Conservation (phyloP, 1,140 invertebrate species). For the Probaryconus sp. region DNA sequence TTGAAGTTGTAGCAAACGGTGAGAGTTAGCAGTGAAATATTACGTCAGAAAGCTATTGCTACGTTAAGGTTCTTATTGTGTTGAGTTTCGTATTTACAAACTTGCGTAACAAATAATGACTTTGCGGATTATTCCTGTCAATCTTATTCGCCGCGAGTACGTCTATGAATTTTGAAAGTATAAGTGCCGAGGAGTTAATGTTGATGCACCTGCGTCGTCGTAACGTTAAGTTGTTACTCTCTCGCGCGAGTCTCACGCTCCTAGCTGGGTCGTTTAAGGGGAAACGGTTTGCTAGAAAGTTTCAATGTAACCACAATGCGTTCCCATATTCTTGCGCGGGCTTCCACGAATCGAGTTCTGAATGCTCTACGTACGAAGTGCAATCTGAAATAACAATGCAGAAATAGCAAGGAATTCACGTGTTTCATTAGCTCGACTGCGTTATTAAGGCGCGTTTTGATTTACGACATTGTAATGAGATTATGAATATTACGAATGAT, state of each 20-base stretch:
- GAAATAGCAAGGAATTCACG: conserved; percentile 49
- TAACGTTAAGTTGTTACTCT: conserved; percentile 54
- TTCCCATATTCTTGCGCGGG: conserved; percentile 32
- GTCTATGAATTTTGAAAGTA: conserved; percentile 47
- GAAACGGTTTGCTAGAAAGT: conserved; percentile 37
- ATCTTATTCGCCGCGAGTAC: conserved; percentile 26
- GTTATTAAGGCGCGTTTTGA: conserved; percentile 52
- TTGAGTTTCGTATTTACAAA: conserved; percentile 1
- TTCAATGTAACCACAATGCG: conserved; percentile 55
- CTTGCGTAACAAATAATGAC: conserved; percentile 35
- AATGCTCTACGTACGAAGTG: conserved; percentile 40
- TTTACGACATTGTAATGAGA: conserved; percentile 53
- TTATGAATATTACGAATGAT: conserved; percentile 59
- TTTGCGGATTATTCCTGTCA: conserved; percentile 44
- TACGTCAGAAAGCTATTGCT: not conserved
- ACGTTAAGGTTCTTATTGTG: not conserved
- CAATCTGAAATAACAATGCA: conserved; percentile 58
- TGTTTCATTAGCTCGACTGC: conserved; percentile 50
- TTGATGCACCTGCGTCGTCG: conserved; percentile 60
- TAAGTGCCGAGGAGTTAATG: conserved; percentile 53
- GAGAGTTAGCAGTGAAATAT: not conserved
- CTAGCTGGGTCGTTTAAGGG: conserved; percentile 40
- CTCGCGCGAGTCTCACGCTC: conserved; percentile 26
- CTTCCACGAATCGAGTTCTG: conserved; percentile 21
- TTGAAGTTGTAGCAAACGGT: too few relatives aligned